Percentiles rank a stretch among this genome's conserved stretches.
Conservation (phyloP, 1,140 invertebrate species). For the Neuroterus valhalla region DNA sequence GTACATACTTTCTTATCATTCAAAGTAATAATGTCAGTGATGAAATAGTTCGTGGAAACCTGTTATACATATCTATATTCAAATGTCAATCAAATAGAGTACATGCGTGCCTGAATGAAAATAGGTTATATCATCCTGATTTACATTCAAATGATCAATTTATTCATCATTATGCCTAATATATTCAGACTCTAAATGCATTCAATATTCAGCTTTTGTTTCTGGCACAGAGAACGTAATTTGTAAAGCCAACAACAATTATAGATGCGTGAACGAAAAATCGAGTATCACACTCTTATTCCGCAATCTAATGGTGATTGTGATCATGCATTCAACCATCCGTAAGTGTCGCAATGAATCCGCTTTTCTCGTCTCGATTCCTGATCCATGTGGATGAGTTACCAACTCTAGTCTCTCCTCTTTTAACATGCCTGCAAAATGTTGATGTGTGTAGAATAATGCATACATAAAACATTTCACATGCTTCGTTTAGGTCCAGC, state of each 20-base stretch:
- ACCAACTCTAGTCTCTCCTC: conserved; percentile 41
- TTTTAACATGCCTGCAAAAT: background rate
- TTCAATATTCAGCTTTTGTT: background rate
- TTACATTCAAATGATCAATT: conserved; percentile 10
- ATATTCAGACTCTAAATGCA: background rate
- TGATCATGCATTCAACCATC: background rate
- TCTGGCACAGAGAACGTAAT: too few species aligned
- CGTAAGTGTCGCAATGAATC: conserved; percentile 1
- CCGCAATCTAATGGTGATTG: background rate
- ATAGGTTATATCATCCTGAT: background rate
- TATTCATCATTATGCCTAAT: background rate
- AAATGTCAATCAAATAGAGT: background rate
- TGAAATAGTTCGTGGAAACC: too few species aligned
- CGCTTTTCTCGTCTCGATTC: background rate
- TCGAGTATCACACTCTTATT: too few species aligned
- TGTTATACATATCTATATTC: too few species aligned
- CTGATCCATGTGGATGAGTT: conserved; percentile 38
- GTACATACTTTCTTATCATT: too few species aligned
- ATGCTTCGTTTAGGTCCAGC: conserved; percentile 44
- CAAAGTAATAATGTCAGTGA: too few species aligned
- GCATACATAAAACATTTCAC: background rate
- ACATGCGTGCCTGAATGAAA: background rate
- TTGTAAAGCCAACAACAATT: too few species aligned
- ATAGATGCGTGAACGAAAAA: too few species aligned
- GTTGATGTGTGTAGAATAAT: background rate